These are phyloP conservation scores for Alloscopus bannaensis DNA, from an alignment of 2,888 invertebrate species.

Conservation along the genomic window DNA sequence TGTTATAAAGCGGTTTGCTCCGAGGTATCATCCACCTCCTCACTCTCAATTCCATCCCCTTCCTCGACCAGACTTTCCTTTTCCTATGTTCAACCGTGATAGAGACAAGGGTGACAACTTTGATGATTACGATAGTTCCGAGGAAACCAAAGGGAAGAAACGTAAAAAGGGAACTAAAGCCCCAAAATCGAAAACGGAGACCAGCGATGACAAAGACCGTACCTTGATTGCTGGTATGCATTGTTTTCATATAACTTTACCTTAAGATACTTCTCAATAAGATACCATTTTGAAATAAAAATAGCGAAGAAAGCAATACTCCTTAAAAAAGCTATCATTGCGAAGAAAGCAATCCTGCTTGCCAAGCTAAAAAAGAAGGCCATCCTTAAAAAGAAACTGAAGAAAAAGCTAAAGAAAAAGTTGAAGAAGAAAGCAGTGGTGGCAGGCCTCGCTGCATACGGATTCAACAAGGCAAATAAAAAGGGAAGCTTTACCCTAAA, in stretches of 20 bases:
- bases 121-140: too few species aligned
- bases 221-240: too few species aligned
- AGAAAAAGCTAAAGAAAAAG: slow-evolving; percentile 31
- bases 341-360: slow-evolving; percentile 43
- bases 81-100: slow-evolving; percentile 25
- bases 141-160: not conserved
- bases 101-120: slow-evolving; percentile 42
- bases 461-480: slow-evolving; percentile 14
- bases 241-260: not conserved
- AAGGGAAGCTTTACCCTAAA: slow-evolving; percentile 37
- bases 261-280: not conserved
- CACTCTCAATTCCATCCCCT: slow-evolving; percentile 32
- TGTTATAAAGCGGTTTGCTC: slow-evolving; percentile 47
- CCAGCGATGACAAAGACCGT: slow-evolving; percentile 7
- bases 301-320: slow-evolving; percentile 42
- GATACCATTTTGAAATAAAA: too few species aligned
- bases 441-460: slow-evolving; percentile 23
- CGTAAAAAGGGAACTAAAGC: not conserved
- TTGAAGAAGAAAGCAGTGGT: slow-evolving; percentile 30
- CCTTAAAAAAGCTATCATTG: slow-evolving; percentile 36
- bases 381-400: slow-evolving; percentile 21
- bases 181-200: not conserved
- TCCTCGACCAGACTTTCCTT: slow-evolving; percentile 34
- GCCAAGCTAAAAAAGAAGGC: slow-evolving; percentile 45
- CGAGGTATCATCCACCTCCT: slow-evolving; percentile 13